A percentile compares a stretch with the other conserved stretches of the same genome.
Conservation (phyloP, 2,797 vertebrate species). For the Tokudaia tokunoshimensis region DNA sequence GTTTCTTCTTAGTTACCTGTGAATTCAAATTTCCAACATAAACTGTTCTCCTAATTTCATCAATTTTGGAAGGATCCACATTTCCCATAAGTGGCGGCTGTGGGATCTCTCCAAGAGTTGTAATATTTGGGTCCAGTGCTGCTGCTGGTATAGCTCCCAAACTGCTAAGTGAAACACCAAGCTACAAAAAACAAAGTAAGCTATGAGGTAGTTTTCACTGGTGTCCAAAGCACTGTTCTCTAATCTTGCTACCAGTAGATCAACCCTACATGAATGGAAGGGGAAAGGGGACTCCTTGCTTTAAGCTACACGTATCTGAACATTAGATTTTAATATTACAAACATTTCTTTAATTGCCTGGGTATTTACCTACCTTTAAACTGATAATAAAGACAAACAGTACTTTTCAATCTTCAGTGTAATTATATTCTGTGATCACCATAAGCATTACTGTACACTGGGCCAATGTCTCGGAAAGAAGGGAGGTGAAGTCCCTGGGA, state of each 20-base stretch:
- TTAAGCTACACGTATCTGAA: slow-evolving; percentile 15
- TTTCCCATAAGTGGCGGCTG: slow-evolving; percentile 98
- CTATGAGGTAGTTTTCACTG: not conserved
- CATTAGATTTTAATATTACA: not conserved
- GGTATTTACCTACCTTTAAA: slow-evolving; percentile 11
- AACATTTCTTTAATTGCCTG: not conserved
- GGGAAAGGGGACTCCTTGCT: not conserved
- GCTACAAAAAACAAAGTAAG: slow-evolving; percentile 82
- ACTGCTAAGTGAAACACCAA: slow-evolving; percentile 94
- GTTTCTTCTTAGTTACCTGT: slow-evolving; percentile 90
- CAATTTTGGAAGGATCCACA: slow-evolving; percentile 97
- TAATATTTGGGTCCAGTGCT: slow-evolving; percentile 88
- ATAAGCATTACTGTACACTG: not conserved
- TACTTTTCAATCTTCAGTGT: not conserved
- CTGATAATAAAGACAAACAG: slow-evolving; percentile 34
- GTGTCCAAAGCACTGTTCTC: slow-evolving; percentile 3
- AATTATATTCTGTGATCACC: slow-evolving; percentile 2
- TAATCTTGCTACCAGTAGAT: slow-evolving; percentile 1
- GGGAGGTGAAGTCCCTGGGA: not conserved
- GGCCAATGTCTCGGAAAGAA: not conserved
- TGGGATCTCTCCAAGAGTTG: slow-evolving; percentile 89
- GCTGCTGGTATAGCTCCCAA: slow-evolving; percentile 90
- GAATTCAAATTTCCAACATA: slow-evolving; percentile 99
- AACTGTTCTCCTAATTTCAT: slow-evolving; percentile 98
- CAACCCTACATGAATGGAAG: not conserved